These are phyloP conservation scores for Ophioninae sp. DNA, from an alignment of 2,888 invertebrate genomes.

Conservation along the genomic window DNA sequence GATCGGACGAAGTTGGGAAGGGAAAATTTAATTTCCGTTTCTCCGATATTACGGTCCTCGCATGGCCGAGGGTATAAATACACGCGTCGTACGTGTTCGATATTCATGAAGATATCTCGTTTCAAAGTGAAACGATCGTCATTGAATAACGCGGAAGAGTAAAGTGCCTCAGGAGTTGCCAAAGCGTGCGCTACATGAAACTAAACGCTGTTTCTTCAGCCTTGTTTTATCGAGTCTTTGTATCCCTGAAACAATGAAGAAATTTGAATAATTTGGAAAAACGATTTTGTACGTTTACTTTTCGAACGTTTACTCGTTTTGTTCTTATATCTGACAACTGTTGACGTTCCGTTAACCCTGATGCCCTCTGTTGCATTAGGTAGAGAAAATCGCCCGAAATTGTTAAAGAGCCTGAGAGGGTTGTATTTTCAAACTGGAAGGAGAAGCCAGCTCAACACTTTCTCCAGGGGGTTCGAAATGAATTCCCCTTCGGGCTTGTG, in stretches of 20 bases:
- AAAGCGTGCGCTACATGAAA: background rate
- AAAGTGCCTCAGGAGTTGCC: slow-evolving; percentile 55
- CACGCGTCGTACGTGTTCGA: background rate
- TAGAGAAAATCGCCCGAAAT: background rate
- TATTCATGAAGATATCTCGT: background rate
- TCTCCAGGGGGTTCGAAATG: background rate
- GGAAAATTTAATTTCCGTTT: slow-evolving; percentile 53
- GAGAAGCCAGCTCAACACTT: background rate
- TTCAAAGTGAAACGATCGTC: slow-evolving; percentile 3
- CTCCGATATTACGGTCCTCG: slow-evolving; percentile 8
- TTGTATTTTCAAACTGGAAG: background rate
- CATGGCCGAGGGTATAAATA: slow-evolving; percentile 19
- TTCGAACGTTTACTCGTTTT: background rate
- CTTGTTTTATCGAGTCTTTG: background rate
- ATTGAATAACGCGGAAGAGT: slow-evolving; percentile 31
- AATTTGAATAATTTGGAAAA: background rate
- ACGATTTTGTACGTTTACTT: background rate
- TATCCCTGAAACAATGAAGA: background rate
- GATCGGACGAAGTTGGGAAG: slow-evolving; percentile 32
- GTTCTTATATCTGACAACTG: background rate
- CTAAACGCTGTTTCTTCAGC: background rate
- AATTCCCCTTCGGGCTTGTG: background rate
- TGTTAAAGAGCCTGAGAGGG: no score
- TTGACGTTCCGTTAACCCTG: background rate
- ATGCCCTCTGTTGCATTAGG: background rate